Percentiles rank a stretch among this genome's conserved stretches.
phyloP scores from a whole-genome alignment of 2,797 vertebrate species.

The Falco peregrinus region DNA sequence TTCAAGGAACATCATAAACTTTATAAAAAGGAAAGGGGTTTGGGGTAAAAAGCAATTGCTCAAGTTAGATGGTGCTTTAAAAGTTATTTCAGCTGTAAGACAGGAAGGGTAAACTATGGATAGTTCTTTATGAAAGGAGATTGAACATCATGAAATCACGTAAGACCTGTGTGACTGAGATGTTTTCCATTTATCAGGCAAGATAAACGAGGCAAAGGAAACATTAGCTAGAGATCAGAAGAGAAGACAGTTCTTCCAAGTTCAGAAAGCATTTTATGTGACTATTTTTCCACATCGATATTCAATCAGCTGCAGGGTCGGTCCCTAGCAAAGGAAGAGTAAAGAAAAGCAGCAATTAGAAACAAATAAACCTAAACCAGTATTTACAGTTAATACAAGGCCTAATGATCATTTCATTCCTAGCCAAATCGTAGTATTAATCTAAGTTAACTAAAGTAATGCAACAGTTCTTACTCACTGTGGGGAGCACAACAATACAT shows the following conservation, averaged over 20 bases:
- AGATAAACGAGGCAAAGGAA: not conserved
- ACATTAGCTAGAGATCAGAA: not conserved
- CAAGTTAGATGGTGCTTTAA: not conserved
- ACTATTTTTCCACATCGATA: not conserved
- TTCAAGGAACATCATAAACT: constrained; percentile 3
- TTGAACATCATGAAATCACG: not conserved
- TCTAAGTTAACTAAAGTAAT: not conserved
- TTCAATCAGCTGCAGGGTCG: not conserved
- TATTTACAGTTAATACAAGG: not conserved
- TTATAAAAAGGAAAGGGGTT: not conserved
- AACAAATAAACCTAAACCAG: not conserved
- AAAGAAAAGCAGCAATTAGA: not conserved
- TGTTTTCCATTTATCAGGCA: not conserved
- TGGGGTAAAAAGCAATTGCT: not conserved
- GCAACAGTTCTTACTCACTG: not conserved
- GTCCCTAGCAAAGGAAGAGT: not conserved
- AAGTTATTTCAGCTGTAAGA: constrained; percentile 17
- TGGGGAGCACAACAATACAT: not conserved
- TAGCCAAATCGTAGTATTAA: not conserved
- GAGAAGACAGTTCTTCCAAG: not conserved
- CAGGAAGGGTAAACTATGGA: not conserved
- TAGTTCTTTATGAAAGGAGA: constrained; percentile 15
- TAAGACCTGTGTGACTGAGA: not conserved
- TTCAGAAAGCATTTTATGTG: not conserved
- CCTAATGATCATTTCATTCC: not conserved